phyloP scores from a whole-genome alignment of 2,797 vertebrate genomes.

The Acrossocheilus wenchowensis region DNA sequence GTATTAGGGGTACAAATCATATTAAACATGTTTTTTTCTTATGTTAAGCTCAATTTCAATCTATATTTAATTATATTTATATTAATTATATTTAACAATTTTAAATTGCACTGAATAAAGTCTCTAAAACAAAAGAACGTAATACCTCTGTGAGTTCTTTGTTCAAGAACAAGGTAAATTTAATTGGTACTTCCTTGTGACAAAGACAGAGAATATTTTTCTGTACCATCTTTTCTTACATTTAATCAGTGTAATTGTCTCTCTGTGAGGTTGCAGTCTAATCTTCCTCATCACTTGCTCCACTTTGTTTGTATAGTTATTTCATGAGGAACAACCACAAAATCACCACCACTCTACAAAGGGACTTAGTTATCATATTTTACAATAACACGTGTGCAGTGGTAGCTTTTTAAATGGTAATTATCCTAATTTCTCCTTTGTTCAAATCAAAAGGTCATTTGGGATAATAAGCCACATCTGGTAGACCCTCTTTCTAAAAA shows the following conservation, averaged over 20 bases:
- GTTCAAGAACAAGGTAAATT: constrained; percentile 23
- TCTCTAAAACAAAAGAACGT: neutral
- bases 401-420: constrained; percentile 38
- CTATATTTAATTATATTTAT: neutral
- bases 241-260: constrained; percentile 29
- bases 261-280: constrained; percentile 11
- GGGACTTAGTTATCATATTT: constrained; percentile 39
- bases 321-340: constrained; percentile 5
- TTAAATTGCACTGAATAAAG: neutral
- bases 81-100: neutral
- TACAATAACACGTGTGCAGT: constrained; percentile 33
- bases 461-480: constrained; percentile 40
- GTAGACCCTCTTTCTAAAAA: neutral
- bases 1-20: neutral
- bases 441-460: constrained; percentile 15
- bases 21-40: neutral
- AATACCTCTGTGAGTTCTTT: constrained; percentile 15
- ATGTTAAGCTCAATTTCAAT: neutral
- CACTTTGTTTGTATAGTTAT: constrained; percentile 8
- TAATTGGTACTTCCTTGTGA: constrained; percentile 24
- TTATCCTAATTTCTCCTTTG: constrained; percentile 34
- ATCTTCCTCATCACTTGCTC: constrained; percentile 2
- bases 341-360: neutral
- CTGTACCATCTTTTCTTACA: constrained; percentile 3
- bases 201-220: neutral